Percentiles rank a stretch among this genome's conserved stretches.
Conservation (phyloP, 2,888 invertebrate genomes). For the Diaperis boleti region DNA sequence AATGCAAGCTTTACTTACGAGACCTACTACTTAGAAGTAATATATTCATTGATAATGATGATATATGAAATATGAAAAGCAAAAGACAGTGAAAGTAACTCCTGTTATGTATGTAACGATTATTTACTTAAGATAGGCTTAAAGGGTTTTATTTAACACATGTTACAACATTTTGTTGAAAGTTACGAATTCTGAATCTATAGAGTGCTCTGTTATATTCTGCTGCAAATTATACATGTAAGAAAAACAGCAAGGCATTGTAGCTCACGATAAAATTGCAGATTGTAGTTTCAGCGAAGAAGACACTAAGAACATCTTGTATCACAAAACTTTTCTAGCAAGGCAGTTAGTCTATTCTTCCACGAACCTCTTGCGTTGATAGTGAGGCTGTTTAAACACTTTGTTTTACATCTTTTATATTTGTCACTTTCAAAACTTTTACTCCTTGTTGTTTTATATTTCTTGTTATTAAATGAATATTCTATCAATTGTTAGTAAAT, state of each 20-base stretch:
- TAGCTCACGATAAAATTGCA: not conserved
- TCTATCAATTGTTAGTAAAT: slow-evolving; percentile 4
- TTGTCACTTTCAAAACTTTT: not conserved
- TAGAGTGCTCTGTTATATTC: not conserved
- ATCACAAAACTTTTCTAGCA: too few relatives aligned
- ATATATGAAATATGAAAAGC: not conserved
- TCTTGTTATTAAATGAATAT: not conserved
- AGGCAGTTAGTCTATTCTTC: too few relatives aligned
- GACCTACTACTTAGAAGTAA: slow-evolving; percentile 47
- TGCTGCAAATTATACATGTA: not conserved
- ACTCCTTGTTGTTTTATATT: not conserved
- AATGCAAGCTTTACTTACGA: slow-evolving; percentile 76
- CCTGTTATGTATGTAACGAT: not conserved
- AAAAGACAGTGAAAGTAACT: not conserved
- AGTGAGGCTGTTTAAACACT: not conserved
- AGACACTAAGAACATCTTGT: not conserved
- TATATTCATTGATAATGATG: not conserved
- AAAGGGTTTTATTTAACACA: not conserved
- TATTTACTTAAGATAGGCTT: not conserved
- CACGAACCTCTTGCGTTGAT: not conserved
- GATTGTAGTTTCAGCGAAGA: not conserved
- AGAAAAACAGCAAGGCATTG: not conserved
- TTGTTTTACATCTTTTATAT: not conserved
- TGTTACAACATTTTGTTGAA: not conserved
- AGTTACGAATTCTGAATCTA: not conserved